phyloP scores from a whole-genome alignment of 2,888 invertebrate genomes.

The Drosophila robusta region DNA sequence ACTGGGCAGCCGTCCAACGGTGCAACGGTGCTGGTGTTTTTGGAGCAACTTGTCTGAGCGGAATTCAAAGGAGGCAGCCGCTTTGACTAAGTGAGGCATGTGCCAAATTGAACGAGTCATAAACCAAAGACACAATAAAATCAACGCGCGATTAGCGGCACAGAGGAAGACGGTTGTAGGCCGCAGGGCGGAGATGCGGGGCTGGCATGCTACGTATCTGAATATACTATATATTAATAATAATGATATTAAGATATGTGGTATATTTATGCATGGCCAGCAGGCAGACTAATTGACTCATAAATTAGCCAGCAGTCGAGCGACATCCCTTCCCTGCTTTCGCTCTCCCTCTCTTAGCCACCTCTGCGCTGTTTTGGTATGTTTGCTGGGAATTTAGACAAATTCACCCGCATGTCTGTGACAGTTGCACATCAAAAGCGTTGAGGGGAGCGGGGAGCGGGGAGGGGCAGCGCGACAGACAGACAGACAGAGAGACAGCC shows the following conservation, averaged over 20 bases:
- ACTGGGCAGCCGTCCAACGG: conserved; percentile 12
- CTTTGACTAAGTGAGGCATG: conserved; percentile 47
- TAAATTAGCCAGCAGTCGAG: conserved; percentile 62
- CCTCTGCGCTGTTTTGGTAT: conserved; percentile 5
- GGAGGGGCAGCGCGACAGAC: conserved; percentile 34
- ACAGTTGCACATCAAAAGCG: conserved; percentile 71
- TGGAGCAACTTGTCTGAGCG: conserved; percentile 38
- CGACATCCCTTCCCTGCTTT: not conserved
- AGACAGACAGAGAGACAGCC: conserved; percentile 6
- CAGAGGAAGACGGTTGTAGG: too few relatives aligned
- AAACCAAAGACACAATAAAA: conserved; percentile 75
- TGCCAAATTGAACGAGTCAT: conserved; percentile 76
- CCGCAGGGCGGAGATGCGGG: not conserved
- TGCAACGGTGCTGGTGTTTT: conserved; percentile 8
- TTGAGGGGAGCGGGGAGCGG: conserved; percentile 12
- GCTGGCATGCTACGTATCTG: not conserved
- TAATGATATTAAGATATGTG: conserved; percentile 39
- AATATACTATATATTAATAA: conserved; percentile 36
- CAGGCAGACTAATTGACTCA: conserved; percentile 71
- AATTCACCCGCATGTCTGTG: conserved; percentile 75
- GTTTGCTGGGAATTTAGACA: conserved; percentile 58
- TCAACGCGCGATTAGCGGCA: conserved; percentile 43
- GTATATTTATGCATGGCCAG: conserved; percentile 49
- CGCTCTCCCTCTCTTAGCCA: conserved; percentile 3
- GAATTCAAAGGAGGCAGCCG: conserved; percentile 1